Percentiles rank a stretch among this genome's conserved stretches.
These are phyloP conservation scores for Ciconia nigra DNA, from an alignment of 2,797 vertebrate genomes.

Conservation along the genomic window DNA sequence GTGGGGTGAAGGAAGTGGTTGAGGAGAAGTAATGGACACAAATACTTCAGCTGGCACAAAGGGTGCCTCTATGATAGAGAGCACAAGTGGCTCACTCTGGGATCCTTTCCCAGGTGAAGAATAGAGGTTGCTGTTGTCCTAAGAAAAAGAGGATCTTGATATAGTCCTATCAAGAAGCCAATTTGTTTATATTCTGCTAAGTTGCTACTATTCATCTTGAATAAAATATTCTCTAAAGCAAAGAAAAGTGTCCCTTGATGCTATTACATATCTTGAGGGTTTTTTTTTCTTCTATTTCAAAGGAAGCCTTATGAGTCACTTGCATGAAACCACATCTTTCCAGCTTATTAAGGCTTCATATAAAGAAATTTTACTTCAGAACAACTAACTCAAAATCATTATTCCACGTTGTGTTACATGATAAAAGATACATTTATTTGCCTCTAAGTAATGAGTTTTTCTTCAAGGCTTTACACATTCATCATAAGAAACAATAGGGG, in stretches of 20 bases:
- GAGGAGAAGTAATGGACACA: neutral
- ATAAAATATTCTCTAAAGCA: neutral
- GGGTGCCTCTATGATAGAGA: neutral
- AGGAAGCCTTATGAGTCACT: neutral
- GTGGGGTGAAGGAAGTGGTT: neutral
- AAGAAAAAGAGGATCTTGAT: neutral
- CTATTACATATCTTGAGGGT: accelerated
- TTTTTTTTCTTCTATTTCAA: neutral
- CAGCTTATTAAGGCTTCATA: neutral
- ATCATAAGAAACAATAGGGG: neutral
- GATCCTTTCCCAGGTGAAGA: neutral
- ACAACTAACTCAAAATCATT: neutral
- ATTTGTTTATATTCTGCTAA: neutral
- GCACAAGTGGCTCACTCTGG: neutral
- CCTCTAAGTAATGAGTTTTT: neutral
- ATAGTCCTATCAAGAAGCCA: neutral
- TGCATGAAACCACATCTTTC: neutral
- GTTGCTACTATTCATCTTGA: neutral
- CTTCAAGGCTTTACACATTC: neutral
- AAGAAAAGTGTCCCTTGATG: neutral
- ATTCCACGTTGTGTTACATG: neutral
- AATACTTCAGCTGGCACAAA: neutral
- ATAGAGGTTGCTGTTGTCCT: neutral
- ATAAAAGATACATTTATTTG: neutral
- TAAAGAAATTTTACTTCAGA: neutral